Base-by-base conservation (phyloP, 2,888 invertebrate species). In the Dynastes grantii region DNA sequence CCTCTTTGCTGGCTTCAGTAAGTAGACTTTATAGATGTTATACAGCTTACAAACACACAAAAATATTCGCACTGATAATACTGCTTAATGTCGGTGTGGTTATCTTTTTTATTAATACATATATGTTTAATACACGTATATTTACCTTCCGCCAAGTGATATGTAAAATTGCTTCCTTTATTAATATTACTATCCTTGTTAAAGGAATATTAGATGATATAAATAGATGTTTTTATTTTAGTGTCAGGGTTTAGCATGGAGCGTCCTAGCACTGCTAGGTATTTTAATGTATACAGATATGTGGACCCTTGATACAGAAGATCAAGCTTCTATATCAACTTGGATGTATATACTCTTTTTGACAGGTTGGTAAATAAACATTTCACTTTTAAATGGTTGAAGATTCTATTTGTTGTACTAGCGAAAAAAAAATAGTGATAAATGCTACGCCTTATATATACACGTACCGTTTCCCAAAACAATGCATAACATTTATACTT, bases 231-330 rank as follows among this genome's bases (percentile, higher is more conserved):
- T 78, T 75, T 40, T 65, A 76, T 81, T 83, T 49, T 79, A 90
- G 90, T 71, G 86, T 11, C 89, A 90, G 84, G 85, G 88, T 6
- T 67, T 88, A 58, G 83, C 85, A 78, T 90, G 89, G 89, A 87
- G 89, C 3, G 86, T 85, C 29, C 82, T 89, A 51, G 86, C 88
- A 8, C 83, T 89, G 32, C 84, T 86, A n/a, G 88, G 87, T 1
- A 88, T 89, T 55, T 75, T 89, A 40, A 85, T 89, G 9, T 88
- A 88, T 79, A 3, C 64, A 0, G 16, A 70, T 86, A 83, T 67
- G 88, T 80, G 85, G 8, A 81, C 89, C 51, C 6, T 45, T 45
- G 61, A 71, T 40, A 27, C 0, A 51, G 11, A 22, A 27, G 27
- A 32, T 32, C 11, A 4, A n/a, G 8, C 4, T 70, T 3, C 2